Percentiles rank a stretch among this genome's conserved stretches.
Conservation (phyloP, 2,888 invertebrate genomes). For the Cinara cedri region DNA sequence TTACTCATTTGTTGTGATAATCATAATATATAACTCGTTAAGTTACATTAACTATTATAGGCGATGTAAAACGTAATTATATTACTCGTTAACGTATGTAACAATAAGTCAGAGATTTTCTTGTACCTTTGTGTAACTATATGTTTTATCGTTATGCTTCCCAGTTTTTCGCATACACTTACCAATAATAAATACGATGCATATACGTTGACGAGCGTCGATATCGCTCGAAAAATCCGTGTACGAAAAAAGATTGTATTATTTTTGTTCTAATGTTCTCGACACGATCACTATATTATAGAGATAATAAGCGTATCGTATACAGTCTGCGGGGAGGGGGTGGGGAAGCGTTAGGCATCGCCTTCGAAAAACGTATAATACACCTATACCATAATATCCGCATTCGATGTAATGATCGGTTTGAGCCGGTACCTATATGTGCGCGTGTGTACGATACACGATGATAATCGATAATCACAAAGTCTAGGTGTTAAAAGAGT, state of each 20-base stretch:
- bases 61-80: too few species aligned
- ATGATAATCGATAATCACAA: constrained; percentile 47
- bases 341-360: background rate
- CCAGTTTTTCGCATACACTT: too few species aligned
- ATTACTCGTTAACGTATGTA: too few species aligned
- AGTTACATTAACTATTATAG: too few species aligned
- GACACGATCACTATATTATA: background rate
- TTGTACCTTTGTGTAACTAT: too few species aligned
- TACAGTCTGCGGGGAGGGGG: background rate
- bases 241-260: background rate
- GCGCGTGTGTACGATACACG: background rate
- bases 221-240: too few species aligned
- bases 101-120: too few species aligned
- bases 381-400: background rate
- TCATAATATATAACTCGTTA: too few species aligned
- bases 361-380: background rate
- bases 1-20: too few species aligned
- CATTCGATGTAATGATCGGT: constrained; percentile 42
- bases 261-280: background rate
- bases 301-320: background rate
- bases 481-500: constrained; percentile 38
- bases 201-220: too few species aligned
- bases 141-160: too few species aligned
- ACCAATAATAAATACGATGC: too few species aligned
- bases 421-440: background rate